Evolutionary conservation across 2,797 vertebrate species (phyloP), one percentile per base, ranked within the genome.

Genomic region (Acrossocheilus fasciatus): DNA sequence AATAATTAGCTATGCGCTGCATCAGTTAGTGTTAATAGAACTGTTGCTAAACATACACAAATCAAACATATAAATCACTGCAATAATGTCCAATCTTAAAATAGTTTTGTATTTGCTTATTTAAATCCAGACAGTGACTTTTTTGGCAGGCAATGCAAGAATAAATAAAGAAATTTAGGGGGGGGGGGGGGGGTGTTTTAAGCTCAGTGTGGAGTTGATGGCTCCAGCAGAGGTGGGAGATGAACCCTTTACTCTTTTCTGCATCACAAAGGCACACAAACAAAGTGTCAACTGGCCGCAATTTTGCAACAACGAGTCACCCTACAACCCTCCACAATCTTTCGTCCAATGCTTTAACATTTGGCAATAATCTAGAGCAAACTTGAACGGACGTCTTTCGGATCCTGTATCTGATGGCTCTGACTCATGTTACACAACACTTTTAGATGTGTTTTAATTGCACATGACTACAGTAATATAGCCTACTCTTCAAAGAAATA

Each of bases 161-260:
- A 30, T n/a, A 30, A 30, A 30, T 30, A n/a, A n/a, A n/a, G n/a
- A n/a, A n/a, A n/a, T n/a, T n/a, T n/a, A n/a, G n/a, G n/a, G n/a
- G n/a, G n/a, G n/a, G n/a, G n/a, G n/a, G n/a, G n/a, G n/a, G n/a
- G n/a, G n/a, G n/a, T n/a, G n/a, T n/a, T n/a, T n/a, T n/a, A n/a
- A n/a, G n/a, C n/a, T 89, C 94, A 93, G 93, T 92, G 81, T 89
- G 94, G 89, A 91, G 89, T 59, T 90, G 92, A 95, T 94, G 93
- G 89, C 93, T 92, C 90, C 90, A 66, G 89, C 91, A 90, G 88
- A 87, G 90, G 91, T 93, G 90, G 88, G 88, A 91, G 86, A 89
- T 92, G 91, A 92, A 91, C 92, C 92, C 30, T 30, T 30, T 30
- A 36, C 36, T 39, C 4, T 39, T 91, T 72, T 92, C 90, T 92